These are phyloP conservation scores for Chrysocyon brachyurus DNA, from an alignment of 2,797 vertebrate genomes.

Conservation along the genomic window DNA sequence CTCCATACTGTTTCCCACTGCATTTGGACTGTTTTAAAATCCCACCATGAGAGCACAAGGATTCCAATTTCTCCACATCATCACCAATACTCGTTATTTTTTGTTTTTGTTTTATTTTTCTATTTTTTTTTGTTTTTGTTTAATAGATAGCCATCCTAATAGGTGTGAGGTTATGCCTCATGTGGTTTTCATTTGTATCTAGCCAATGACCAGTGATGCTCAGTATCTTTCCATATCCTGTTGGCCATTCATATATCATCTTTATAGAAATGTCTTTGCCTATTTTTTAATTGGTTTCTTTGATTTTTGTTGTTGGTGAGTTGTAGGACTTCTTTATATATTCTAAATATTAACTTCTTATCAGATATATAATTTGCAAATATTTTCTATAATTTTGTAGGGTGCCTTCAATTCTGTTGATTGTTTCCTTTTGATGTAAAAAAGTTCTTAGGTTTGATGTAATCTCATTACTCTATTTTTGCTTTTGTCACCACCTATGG, in stretches of 20 bases:
- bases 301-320: background rate
- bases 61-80: slow-evolving; percentile 1
- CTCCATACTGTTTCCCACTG: background rate
- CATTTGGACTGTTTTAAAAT: background rate
- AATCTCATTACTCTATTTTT: background rate
- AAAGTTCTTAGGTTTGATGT: background rate
- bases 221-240: background rate
- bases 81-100: background rate
- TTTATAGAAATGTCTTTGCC: background rate
- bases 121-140: background rate
- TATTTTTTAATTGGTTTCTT: background rate
- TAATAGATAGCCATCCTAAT: background rate
- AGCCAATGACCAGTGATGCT: background rate
- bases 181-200: background rate
- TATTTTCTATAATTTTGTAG: background rate
- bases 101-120: background rate
- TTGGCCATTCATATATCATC: background rate
- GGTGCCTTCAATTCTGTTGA: background rate
- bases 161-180: background rate
- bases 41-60: background rate
- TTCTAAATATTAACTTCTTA: background rate
- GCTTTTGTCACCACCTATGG: background rate
- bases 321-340: background rate
- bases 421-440: background rate
- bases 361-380: background rate